A percentile compares a stretch with the other conserved stretches of the same genome.
Conservation (phyloP, 2,113 vertebrate species). For the Pelvicachromis taeniatus region DNA sequence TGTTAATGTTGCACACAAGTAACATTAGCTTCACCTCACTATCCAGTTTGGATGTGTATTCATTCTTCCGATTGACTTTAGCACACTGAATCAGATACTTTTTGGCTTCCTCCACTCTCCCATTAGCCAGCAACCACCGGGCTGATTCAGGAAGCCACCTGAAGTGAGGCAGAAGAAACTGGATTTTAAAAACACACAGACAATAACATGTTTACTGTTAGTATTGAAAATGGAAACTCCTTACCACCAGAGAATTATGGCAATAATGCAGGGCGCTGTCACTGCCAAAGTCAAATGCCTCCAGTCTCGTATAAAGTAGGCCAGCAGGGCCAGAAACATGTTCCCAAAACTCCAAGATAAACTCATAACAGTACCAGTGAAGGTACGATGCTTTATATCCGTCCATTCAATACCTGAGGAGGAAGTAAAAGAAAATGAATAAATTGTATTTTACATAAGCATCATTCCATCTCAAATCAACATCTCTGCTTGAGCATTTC, state of each 20-base stretch:
- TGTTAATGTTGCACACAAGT: neutral
- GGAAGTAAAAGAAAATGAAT: neutral
- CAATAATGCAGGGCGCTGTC: constrained; percentile 75
- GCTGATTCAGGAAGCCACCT: constrained; percentile 72
- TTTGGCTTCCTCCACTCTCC: constrained; percentile 41
- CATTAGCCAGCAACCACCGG: constrained; percentile 61
- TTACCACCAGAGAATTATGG: constrained; percentile 80
- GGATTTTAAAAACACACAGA: neutral
- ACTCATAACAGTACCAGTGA: constrained; percentile 72
- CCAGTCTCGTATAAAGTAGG: constrained; percentile 81
- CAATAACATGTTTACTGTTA: neutral
- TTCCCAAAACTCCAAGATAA: constrained; percentile 79
- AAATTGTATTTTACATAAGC: neutral
- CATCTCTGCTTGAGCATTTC: too few species aligned
- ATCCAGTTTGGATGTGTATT: constrained; percentile 1
- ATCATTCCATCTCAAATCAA: too few species aligned
- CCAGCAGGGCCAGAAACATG: constrained; percentile 77
- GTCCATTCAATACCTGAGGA: constrained; percentile 78
- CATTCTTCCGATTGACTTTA: constrained; percentile 36
- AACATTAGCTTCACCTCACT: constrained; percentile 29
- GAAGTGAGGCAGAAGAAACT: neutral
- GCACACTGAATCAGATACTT: constrained; percentile 53
- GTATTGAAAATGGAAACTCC: neutral
- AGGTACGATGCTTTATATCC: constrained; percentile 76
- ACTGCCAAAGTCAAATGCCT: constrained; percentile 76